Base-by-base conservation (phyloP, 2,797 vertebrate genomes). In the Sitta carolinensis region DNA sequence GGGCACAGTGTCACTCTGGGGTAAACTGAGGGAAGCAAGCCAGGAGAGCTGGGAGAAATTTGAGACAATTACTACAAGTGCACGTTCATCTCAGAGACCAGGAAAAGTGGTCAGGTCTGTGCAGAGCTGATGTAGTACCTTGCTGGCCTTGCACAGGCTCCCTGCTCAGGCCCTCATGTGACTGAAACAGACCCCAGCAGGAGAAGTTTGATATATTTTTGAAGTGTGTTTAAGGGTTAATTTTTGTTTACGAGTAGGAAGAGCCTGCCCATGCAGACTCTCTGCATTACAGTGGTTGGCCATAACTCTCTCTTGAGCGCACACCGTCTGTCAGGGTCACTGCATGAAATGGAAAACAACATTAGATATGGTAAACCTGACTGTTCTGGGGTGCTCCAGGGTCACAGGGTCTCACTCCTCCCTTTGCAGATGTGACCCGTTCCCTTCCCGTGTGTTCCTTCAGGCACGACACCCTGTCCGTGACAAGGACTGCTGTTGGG, bases 301-400 rank as follows among this genome's bases (percentile, higher is more conserved):
- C 18, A 0, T 57, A 45, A 40, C 47, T 42, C 7, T 45, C 29
- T 66, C 32, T 20, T n/a, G 84, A 54, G 55, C 19, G 38, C 21
- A 2, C 26, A 2, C 25, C 3, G 45, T 25, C 21, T 7, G 4
- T 42, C 58, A 11, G 52, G 51, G 47, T 45, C 2, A 1, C 2
- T 27, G n/a, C 7, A 1, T 40, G 38, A 69, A 61, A 22, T 17
- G 25, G 62, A 75, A 48, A 70, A 26, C 7, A 9, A 7, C 30
- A 8, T n/a, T 11, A 7, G 5, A 29, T 43, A 32, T 18, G 50
- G 54, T 45, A 52, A 52, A 72, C 58, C 69, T 42, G 47, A 9
- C 8, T 4, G 22, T 64, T 76, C 13, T 4, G 4, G 42, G 40
- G 76, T 1, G 0, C 48, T 74, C 23, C 42, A 23, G 78, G 48